Base-by-base conservation (phyloP, 2,797 vertebrate species). In the Micromesistius poutassou region DNA sequence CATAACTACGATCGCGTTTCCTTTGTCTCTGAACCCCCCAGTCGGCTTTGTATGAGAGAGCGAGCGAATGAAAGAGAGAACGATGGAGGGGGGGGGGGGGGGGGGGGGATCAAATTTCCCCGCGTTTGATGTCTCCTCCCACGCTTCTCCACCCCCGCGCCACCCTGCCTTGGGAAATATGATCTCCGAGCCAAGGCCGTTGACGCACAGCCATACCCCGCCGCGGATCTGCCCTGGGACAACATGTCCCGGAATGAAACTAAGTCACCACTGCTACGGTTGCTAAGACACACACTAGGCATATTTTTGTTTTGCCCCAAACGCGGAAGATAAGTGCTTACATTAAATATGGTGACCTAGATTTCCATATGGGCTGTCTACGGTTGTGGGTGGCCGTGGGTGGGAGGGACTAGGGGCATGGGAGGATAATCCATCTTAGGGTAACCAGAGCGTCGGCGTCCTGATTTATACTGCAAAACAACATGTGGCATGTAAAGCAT, bases 401-500 rank as follows among this genome's bases (percentile, higher is more conserved):
- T 28, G 62, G 62, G 62, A 28, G 62, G 62, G 62, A 28, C n/a
- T 28, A 10, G 25, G 62, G 62, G 62, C 68, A 19, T 33, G 68
- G 40, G 46, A 19, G 77, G 86, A 72, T 92, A 89, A 93, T 93
- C 90, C 88, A 88, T 91, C 83, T 89, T 90, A 89, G 87, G 86
- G n/a, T 62, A 62, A 87, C 13, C 25, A 36, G 71, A 73, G 79
- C 78, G 81, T 85, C 83, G 76, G 81, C 77, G 73, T 90, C 83
- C 62, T 89, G 84, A 91, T 88, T 89, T 88, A 89, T 89, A 85
- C 85, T 19, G 35, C 81, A 87, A 89, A 92, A 91, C 91, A 92
- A 90, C 90, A 92, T 87, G 89, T 91, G 91, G 88, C 87, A 89
- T 87, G 88, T 88, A 84, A 89, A 91, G 87, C 83, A 91, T 90